These are phyloP conservation scores for Coremacera marginata DNA, from an alignment of 2,888 invertebrate species.

Conservation along the genomic window DNA sequence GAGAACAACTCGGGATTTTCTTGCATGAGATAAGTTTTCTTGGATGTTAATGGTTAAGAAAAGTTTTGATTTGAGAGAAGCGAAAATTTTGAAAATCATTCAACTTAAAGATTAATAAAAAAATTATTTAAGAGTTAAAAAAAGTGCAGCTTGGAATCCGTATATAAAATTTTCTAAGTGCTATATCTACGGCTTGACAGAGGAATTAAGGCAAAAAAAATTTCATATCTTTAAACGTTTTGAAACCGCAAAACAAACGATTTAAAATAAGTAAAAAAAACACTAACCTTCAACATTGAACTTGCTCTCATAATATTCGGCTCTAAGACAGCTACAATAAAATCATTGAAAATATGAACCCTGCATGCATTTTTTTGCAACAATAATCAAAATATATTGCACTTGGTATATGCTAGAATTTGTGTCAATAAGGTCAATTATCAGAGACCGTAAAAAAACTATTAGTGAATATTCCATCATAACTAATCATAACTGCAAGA, in stretches of 20 bases:
- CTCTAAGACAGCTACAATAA: neutral
- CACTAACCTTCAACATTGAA: no score
- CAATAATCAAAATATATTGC: no score
- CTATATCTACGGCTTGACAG: no score
- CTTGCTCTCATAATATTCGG: neutral
- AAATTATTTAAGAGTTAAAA: no score
- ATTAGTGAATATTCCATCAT: neutral
- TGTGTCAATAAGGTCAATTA: neutral
- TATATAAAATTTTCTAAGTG: no score
- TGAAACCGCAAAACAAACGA: neutral
- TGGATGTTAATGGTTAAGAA: neutral
- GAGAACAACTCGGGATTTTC: neutral
- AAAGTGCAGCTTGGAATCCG: no score
- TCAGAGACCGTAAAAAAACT: neutral
- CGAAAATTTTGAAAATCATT: no score
- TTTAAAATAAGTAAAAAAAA: neutral
- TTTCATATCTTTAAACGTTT: no score
- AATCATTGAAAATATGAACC: neutral
- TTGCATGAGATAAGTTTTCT: neutral
- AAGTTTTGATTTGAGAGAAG: neutral
- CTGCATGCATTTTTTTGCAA: no score
- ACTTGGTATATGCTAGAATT: no score
- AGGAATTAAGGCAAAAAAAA: no score
- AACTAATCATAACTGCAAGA: conserved; percentile 30
- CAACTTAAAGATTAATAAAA: no score